A percentile compares a stretch with the other conserved stretches of the same genome.
phyloP scores from a whole-genome alignment of 2,888 invertebrate species.

The Escarpia spicata region DNA sequence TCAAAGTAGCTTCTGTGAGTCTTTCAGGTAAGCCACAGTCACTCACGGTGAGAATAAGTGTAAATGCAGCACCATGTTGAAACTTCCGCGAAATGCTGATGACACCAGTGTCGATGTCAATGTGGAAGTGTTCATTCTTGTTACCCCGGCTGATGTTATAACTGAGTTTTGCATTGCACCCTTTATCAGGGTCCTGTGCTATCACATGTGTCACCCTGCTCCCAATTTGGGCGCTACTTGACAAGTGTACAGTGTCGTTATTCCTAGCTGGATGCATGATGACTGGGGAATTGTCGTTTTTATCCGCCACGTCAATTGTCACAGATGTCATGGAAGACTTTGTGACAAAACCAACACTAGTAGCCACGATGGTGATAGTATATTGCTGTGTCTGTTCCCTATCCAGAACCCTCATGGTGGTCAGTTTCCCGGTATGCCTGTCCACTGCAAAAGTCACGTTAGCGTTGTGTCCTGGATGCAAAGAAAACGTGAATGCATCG shows the following conservation, averaged over 20 bases:
- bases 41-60: conserved; percentile 28
- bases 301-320: conserved; percentile 23
- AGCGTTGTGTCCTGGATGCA: conserved; percentile 77
- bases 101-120: conserved; percentile 30
- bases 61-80: conserved; percentile 7
- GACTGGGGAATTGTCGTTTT: conserved; percentile 26
- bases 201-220: not conserved
- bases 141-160: conserved; percentile 31
- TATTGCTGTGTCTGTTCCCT: conserved; percentile 18
- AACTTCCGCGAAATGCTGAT: not conserved
- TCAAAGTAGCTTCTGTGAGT: conserved; percentile 31
- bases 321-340: conserved; percentile 20
- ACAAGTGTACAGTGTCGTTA: conserved; percentile 25
- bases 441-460: conserved; percentile 27
- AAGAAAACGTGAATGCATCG: conserved; percentile 47
- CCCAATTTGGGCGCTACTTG: not conserved
- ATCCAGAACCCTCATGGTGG: conserved; percentile 23
- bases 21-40: conserved; percentile 32
- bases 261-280: conserved; percentile 17
- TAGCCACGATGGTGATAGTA: not conserved
- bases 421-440: conserved; percentile 28
- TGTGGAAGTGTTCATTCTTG: conserved; percentile 29
- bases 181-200: conserved; percentile 26
- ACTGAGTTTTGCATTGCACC: conserved; percentile 26
- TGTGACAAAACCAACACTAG: not conserved